These are phyloP conservation scores for Eupithecia exiguata DNA, from an alignment of 2,888 invertebrate species.

Conservation along the genomic window DNA sequence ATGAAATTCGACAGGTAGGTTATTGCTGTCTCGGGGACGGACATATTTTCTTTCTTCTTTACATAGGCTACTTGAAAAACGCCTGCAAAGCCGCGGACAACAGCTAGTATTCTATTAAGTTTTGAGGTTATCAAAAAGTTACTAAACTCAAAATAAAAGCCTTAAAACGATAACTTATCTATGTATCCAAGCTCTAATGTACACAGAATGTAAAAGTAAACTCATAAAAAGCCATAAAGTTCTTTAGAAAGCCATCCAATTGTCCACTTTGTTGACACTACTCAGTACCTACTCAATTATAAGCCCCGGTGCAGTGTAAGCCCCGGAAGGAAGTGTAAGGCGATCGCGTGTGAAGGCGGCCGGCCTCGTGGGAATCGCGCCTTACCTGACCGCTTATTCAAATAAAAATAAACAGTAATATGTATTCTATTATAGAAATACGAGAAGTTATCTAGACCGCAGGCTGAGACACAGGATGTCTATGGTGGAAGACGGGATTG, in stretches of 20 bases:
- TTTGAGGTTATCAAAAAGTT: too few relatives aligned
- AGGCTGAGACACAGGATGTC: slow-evolving; percentile 11
- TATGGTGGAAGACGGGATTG: background rate
- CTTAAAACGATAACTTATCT: too few relatives aligned
- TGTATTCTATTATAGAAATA: background rate
- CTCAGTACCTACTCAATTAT: slow-evolving; percentile 7
- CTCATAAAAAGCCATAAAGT: background rate
- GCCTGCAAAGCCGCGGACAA: too few relatives aligned
- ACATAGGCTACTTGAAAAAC: too few relatives aligned
- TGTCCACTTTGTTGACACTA: slow-evolving; percentile 16
- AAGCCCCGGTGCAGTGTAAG: slow-evolving; percentile 13
- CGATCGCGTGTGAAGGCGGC: slow-evolving; percentile 79
- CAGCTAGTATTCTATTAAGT: too few relatives aligned
- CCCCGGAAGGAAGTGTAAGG: slow-evolving; percentile 80
- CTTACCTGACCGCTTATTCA: slow-evolving; percentile 45
- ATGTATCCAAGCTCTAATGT: too few relatives aligned
- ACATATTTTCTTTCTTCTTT: too few relatives aligned
- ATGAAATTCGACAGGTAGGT: too few relatives aligned
- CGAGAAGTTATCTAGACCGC: slow-evolving; percentile 17
- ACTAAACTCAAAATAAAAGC: too few relatives aligned
- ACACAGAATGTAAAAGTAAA: background rate
- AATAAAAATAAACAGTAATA: background rate
- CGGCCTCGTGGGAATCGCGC: slow-evolving; percentile 70
- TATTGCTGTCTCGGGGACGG: too few relatives aligned
- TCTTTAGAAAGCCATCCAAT: slow-evolving; percentile 6